Evolutionary conservation across 1,140 invertebrate species (phyloP).

Genomic region (Coptotermes formosanus): DNA sequence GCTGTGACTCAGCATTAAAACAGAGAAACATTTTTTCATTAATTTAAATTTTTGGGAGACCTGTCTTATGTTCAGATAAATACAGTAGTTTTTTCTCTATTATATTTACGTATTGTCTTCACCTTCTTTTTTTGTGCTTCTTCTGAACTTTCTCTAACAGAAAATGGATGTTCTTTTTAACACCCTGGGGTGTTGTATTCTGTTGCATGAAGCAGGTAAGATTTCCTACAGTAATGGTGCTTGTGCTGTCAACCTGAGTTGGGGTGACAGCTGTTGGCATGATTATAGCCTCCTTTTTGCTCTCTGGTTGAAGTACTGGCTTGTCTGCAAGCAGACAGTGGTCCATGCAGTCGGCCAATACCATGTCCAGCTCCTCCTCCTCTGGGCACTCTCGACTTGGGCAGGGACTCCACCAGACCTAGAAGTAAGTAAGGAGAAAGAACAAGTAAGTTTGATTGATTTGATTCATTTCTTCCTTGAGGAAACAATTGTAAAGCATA

Average conservation of each 20-base stretch:
- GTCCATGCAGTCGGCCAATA: constrained; percentile 65
- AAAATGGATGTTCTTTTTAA: constrained; percentile 18
- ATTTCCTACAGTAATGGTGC: not conserved
- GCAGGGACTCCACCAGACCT: constrained; percentile 77
- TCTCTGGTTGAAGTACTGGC: constrained; percentile 43
- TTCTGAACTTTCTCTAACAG: constrained; percentile 21
- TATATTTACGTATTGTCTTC: not conserved
- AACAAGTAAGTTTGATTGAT: no score
- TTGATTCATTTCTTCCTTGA: no score
- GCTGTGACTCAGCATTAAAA: no score
- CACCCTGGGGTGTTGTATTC: not conserved
- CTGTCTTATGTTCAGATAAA: no score
- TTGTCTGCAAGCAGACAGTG: constrained; percentile 59
- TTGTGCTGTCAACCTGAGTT: not conserved
- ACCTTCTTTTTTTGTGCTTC: constrained; percentile 23
- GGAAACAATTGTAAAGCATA: no score
- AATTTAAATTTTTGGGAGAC: no score
- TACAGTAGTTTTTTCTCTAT: not conserved
- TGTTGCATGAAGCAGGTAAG: not conserved
- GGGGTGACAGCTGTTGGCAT: not conserved
- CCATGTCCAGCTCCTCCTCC: constrained; percentile 66
- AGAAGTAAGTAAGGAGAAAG: no score
- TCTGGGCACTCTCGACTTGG: constrained; percentile 71
- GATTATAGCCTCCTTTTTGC: not conserved
- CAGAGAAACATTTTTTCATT: no score